Percentiles rank a stretch among this genome's conserved stretches.
Conservation (phyloP, 2,888 invertebrate species). For the Griposia aprilina region DNA sequence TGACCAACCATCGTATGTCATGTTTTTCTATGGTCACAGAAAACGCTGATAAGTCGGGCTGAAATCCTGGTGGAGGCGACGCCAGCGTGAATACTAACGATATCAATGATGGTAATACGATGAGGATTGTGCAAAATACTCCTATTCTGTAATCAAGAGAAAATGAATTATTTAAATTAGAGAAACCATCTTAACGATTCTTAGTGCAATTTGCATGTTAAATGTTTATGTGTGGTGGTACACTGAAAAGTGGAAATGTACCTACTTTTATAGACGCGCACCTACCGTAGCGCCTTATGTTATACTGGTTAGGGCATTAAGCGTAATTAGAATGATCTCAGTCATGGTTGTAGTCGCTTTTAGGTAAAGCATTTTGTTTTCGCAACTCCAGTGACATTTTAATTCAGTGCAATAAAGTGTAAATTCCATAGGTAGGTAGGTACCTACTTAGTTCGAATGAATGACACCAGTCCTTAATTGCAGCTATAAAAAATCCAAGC, state of each 20-base stretch:
- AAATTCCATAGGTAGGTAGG: not conserved
- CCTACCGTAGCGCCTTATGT: not conserved
- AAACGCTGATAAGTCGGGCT: constrained; percentile 82
- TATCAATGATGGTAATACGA: constrained; percentile 90
- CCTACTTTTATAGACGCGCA: no score
- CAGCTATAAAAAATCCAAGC: not conserved
- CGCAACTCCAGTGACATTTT: not conserved
- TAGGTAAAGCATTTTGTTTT: not conserved
- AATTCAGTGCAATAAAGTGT: not conserved
- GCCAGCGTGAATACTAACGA: constrained; percentile 91
- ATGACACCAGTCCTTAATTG: not conserved
- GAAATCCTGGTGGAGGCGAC: constrained; percentile 90
- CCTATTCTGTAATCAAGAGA: constrained; percentile 76
- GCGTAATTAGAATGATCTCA: not conserved
- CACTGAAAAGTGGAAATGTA: constrained; percentile 24
- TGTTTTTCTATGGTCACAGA: constrained; percentile 84
- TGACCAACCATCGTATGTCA: constrained; percentile 83
- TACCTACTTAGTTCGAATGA: not conserved
- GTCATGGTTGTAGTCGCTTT: not conserved
- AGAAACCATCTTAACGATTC: constrained; percentile 46
- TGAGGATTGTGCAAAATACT: constrained; percentile 80
- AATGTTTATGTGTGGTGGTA: constrained; percentile 2
- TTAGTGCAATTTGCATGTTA: constrained; percentile 37
- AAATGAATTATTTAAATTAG: constrained; percentile 56
- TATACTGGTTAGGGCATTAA: not conserved